Conservation (phyloP, 2,797 vertebrate species). For the Hybognathus amarus region DNA sequence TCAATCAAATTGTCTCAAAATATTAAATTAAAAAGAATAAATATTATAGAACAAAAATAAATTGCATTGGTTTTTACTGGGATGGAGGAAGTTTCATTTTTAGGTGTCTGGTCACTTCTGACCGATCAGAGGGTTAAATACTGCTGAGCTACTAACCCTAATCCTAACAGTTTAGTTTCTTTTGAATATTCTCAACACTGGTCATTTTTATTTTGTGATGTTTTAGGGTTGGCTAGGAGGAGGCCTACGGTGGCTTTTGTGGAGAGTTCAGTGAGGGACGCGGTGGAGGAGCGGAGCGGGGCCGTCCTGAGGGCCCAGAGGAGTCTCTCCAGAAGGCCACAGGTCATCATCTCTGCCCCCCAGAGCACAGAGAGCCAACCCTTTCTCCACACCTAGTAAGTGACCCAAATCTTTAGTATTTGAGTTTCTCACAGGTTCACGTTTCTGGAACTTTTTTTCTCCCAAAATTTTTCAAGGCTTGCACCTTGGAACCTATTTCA, state of each 20-base stretch:
- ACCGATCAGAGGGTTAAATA: no score
- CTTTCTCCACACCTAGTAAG: slow-evolving; percentile 83
- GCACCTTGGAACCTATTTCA: no score
- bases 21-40: no score
- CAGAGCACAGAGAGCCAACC: slow-evolving; percentile 76
- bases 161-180: not conserved
- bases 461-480: no score
- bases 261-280: slow-evolving; percentile 70
- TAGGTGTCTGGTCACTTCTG: no score
- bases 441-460: no score
- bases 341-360: slow-evolving; percentile 93
- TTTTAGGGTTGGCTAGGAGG: slow-evolving; percentile 76
- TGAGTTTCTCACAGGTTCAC: no score
- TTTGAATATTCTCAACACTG: not conserved
- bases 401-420: not conserved
- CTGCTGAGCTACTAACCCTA: not conserved
- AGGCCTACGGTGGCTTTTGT: slow-evolving; percentile 80
- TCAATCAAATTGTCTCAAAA: no score
- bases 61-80: no score
- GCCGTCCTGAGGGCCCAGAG: slow-evolving; percentile 77
- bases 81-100: no score
- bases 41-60: no score
- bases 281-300: slow-evolving; percentile 58
- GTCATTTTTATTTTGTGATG: not conserved
- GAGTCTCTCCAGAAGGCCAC: slow-evolving; percentile 83